Conservation (phyloP, 2,113 vertebrate genomes). For the Perca flavescens region DNA sequence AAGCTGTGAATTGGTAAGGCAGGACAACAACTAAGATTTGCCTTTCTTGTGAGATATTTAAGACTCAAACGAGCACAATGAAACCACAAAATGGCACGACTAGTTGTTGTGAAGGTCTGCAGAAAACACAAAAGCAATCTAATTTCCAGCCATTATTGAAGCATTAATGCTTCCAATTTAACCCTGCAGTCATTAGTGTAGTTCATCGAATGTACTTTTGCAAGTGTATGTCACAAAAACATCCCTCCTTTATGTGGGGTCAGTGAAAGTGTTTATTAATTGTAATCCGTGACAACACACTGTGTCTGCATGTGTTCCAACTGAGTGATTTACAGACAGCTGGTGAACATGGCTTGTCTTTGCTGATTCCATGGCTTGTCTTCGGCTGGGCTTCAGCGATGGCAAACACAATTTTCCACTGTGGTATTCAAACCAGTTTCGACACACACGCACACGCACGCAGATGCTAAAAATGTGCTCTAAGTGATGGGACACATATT, state of each 20-base stretch:
- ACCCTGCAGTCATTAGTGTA: neutral
- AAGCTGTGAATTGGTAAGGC: neutral
- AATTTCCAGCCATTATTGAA: neutral
- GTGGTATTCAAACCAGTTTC: slow-evolving; percentile 65
- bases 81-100: slow-evolving; percentile 2
- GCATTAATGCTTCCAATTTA: slow-evolving; percentile 13
- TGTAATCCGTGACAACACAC: slow-evolving; percentile 18
- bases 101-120: neutral
- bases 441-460: neutral
- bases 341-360: slow-evolving; percentile 37
- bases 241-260: neutral
- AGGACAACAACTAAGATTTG: neutral
- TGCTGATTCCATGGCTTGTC: slow-evolving; percentile 54
- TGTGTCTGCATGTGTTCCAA: neutral
- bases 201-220: neutral
- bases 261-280: slow-evolving; percentile 7
- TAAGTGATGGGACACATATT: too few species aligned
- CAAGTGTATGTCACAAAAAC: neutral
- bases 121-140: slow-evolving; percentile 12
- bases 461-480: neutral
- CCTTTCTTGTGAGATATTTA: neutral
- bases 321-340: slow-evolving; percentile 22
- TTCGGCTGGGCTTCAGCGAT: neutral
- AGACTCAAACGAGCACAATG: neutral
- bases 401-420: slow-evolving; percentile 66